Evolutionary conservation across 2,113 vertebrate species (phyloP).

Genomic region (Neolamprologus caudopunctatus): DNA sequence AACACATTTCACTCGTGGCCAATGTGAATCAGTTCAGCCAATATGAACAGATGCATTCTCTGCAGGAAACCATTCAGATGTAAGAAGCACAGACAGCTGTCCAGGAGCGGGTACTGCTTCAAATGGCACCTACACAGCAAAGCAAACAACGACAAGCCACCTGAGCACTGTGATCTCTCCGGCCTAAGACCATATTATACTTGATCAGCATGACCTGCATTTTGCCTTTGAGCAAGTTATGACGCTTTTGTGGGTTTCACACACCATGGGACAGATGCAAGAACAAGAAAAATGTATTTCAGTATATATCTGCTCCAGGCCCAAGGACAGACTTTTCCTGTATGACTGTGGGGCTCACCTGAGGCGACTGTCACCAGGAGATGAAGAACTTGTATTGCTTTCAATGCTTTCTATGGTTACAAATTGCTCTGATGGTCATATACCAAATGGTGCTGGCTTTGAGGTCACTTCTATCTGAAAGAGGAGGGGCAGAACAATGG

Average conservation of each 20-base stretch:
- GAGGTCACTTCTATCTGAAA: not conserved
- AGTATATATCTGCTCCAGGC: not conserved
- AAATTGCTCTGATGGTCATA: constrained; percentile 1
- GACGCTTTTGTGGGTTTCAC: not conserved
- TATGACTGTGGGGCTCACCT: not conserved
- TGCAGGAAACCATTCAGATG: not conserved
- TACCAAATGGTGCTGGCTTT: not conserved
- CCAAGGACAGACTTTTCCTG: not conserved
- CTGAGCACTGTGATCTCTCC: not conserved
- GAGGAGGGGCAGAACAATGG: not conserved
- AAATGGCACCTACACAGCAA: not conserved
- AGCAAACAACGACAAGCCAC: not conserved
- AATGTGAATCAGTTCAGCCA: not conserved
- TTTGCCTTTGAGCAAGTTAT: not conserved
- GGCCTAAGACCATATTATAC: not conserved
- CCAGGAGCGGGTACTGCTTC: not conserved
- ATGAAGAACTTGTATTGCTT: not conserved
- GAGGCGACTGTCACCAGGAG: constrained; percentile 8
- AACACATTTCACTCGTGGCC: not conserved
- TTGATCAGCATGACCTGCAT: not conserved
- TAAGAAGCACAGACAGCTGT: not conserved
- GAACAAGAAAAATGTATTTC: not conserved
- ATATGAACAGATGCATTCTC: not conserved
- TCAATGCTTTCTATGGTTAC: not conserved
- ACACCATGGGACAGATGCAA: not conserved